These are phyloP conservation scores for Chymomyza costata DNA, from an alignment of 1,140 invertebrate species.

Conservation along the genomic window DNA sequence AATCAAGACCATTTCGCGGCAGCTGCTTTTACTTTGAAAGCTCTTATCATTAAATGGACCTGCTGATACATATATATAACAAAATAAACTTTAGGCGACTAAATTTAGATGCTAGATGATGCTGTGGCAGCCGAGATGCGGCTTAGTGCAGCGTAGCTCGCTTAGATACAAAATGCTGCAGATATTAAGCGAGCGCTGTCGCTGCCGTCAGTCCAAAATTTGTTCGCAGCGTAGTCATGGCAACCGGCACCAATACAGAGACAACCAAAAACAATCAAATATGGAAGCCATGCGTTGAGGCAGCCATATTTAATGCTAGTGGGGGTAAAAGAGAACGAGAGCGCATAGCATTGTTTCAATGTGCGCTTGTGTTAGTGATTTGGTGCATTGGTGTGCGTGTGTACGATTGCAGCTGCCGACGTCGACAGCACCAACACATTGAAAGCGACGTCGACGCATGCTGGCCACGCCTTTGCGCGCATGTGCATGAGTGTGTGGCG, in stretches of 20 bases:
- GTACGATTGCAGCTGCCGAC: conserved; percentile 24
- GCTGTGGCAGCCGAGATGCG: background rate
- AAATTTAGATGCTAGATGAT: no score
- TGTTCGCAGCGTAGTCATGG: conserved; percentile 33
- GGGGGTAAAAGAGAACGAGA: background rate
- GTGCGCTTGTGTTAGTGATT: conserved; percentile 43
- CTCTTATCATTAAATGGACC: no score
- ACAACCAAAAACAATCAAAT: conserved; percentile 18
- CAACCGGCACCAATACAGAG: conserved; percentile 11
- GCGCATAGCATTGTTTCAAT: background rate
- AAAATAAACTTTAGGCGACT: no score
- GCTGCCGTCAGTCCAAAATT: conserved; percentile 4
- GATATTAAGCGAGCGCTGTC: conserved; percentile 2
- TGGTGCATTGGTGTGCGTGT: conserved; percentile 49
- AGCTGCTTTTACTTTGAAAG: no score
- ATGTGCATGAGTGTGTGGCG: conserved; percentile 42
- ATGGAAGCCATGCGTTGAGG: conserved; percentile 54
- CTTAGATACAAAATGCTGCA: conserved; percentile 17
- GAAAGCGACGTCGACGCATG: conserved; percentile 14
- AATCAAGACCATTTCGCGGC: no score
- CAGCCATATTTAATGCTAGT: conserved; percentile 19
- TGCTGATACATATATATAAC: no score
- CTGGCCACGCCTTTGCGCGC: conserved; percentile 42
- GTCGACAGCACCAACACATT: conserved; percentile 8
- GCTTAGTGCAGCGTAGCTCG: no score